Conservation (phyloP, 2,113 vertebrate species). For the Microtus oregoni region DNA sequence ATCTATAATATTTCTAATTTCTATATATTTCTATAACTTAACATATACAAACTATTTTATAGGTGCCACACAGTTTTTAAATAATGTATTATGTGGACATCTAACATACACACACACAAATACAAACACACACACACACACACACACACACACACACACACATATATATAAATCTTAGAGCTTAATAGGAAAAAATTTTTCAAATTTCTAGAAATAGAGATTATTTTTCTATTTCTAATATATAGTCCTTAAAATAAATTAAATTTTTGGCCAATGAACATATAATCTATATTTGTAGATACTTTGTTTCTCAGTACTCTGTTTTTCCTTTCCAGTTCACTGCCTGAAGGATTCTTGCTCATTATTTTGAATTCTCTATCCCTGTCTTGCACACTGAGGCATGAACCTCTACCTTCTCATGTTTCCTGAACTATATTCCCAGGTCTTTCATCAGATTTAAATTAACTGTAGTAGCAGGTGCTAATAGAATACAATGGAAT, state of each 20-base stretch:
- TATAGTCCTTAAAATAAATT: background rate
- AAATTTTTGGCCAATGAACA: background rate
- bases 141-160: too few species aligned
- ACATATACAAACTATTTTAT: background rate
- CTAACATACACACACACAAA: background rate
- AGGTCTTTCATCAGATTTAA: background rate
- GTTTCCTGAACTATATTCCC: background rate
- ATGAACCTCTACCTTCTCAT: background rate
- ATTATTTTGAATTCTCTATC: conserved; percentile 11
- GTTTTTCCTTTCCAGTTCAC: background rate
- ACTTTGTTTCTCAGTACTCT: background rate
- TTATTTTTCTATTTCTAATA: background rate
- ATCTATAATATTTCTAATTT: conserved; percentile 7
- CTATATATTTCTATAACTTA: background rate
- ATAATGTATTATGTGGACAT: background rate
- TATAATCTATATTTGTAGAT: background rate
- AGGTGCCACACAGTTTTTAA: background rate
- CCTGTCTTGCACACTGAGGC: background rate
- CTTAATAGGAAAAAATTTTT: background rate
- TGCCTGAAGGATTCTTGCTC: background rate
- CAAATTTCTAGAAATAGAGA: background rate
- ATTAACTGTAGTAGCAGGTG: background rate
- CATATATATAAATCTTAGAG: too few species aligned
- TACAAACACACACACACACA: too few species aligned
- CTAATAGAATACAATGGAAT: background rate